Evolutionary conservation across 2,888 invertebrate species (phyloP), one percentile per base, ranked within the genome.

Genomic region (Eulithis testata): DNA sequence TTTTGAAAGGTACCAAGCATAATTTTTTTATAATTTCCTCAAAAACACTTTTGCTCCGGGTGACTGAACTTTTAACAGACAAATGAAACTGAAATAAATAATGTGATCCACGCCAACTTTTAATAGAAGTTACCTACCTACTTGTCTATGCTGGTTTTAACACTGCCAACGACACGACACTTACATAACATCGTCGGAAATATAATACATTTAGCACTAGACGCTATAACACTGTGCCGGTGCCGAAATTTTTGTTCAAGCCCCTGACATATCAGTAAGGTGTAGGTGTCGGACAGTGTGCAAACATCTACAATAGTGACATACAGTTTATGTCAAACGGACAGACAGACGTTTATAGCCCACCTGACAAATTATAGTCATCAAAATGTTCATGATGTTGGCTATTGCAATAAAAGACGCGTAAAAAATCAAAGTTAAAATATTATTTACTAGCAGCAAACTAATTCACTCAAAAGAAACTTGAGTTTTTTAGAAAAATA

Each of bases 381-480:
- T 66, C 44, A 66, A 62, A 59, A 62, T 58, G 44, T 37, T 44
- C 43, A 52, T 36, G 50, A 56, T 51, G 31, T 27, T 31, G 9
- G 47, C 9, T 40, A 12, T 45, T n/a, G 52, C 59, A 52, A 60
- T 53, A 68, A 68, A 70, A 63, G 60, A 66, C 64, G 47, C 56
- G 63, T 70, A 58, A 70, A 21, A 69, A 40, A 40, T 40, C 40
- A 40, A 40, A 40, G 40, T 11, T 2, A 40, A 40, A 70, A 57
- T 63, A 65, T 63, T 3, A 21, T 51, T 51, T 51, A 51, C 31
- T 51, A 27, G 31, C 47, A 44, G 5, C 11, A 8, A 40, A 6
- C 31, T 6, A 31, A 31, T 31, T 31, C 2, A 31, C 31, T 31
- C 31, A 3, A 4, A 31, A 31, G 31, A 31, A 31, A 31, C 3